These are phyloP conservation scores for Ormyrus nitidulus DNA, from an alignment of 2,888 invertebrate genomes.

Conservation along the genomic window DNA sequence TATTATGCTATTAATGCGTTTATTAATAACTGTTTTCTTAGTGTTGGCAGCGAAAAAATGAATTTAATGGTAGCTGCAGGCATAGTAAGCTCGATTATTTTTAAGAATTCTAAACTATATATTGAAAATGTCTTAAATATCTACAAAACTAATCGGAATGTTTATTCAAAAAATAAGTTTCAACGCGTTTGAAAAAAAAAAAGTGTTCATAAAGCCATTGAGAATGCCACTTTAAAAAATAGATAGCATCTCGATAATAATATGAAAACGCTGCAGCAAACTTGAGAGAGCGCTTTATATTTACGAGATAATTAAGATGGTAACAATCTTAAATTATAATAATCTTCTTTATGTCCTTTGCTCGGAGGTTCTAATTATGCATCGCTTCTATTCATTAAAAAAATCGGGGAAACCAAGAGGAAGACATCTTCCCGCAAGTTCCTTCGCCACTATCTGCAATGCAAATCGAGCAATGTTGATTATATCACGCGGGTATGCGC, in stretches of 20 bases:
- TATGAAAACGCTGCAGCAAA: no score
- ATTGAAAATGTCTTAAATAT: no score
- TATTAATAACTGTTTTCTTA: not conserved
- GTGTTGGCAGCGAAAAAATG: no score
- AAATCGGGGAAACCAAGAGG: constrained; percentile 1
- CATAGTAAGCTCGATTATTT: no score
- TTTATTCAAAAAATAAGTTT: no score
- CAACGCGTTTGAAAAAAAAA: no score
- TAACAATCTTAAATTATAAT: not conserved
- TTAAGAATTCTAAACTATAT: no score
- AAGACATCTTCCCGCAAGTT: not conserved
- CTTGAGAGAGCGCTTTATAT: not conserved
- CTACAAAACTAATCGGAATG: no score
- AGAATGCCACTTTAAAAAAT: no score
- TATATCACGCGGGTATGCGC: constrained; percentile 16
- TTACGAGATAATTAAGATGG: constrained; percentile 10
- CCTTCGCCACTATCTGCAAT: constrained; percentile 13
- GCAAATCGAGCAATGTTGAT: constrained; percentile 19
- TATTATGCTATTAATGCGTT: not conserved
- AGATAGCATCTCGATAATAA: no score
- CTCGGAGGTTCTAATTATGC: constrained; percentile 19
- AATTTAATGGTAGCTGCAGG: no score
- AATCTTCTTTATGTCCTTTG: constrained; percentile 6
- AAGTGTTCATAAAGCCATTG: no score
- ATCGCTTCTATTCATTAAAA: not conserved